Evolutionary conservation across 92 coral and sea anemone genomes (phyloP).

Genomic region (Phenganax stokvisi): DNA sequence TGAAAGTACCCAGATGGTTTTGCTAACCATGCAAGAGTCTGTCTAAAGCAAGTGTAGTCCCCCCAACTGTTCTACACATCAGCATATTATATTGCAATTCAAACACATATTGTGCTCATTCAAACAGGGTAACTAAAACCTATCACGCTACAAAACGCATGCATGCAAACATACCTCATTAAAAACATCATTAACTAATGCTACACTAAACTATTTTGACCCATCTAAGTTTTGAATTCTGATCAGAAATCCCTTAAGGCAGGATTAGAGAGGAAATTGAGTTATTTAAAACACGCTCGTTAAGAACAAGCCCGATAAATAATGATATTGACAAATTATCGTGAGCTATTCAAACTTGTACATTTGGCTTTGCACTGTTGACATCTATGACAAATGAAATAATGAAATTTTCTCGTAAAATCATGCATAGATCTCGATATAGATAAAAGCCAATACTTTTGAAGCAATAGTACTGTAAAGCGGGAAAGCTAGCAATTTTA

Average conservation of each 20-base stretch:
- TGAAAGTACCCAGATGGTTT: background rate
- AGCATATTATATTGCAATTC: no score
- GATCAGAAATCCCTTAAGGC: background rate
- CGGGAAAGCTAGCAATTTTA: no score
- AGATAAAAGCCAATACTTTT: no score
- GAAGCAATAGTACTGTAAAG: no score
- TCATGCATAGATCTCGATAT: no score
- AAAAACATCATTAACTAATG: background rate
- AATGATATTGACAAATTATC: no score
- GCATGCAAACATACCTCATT: background rate
- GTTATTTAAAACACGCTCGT: conserved; percentile 8
- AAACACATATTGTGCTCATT: no score
- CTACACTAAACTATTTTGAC: background rate
- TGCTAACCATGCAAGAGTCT: background rate
- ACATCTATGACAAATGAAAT: background rate
- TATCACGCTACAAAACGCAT: background rate
- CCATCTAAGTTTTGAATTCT: background rate
- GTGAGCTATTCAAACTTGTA: no score
- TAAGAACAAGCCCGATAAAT: background rate
- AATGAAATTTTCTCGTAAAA: no score
- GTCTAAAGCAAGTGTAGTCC: no score
- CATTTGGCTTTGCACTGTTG: background rate
- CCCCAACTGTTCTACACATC: no score
- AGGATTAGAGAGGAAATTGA: background rate
- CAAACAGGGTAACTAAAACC: no score